phyloP scores from a whole-genome alignment of 2,113 vertebrate species.

The Salvelinus fontinalis region DNA sequence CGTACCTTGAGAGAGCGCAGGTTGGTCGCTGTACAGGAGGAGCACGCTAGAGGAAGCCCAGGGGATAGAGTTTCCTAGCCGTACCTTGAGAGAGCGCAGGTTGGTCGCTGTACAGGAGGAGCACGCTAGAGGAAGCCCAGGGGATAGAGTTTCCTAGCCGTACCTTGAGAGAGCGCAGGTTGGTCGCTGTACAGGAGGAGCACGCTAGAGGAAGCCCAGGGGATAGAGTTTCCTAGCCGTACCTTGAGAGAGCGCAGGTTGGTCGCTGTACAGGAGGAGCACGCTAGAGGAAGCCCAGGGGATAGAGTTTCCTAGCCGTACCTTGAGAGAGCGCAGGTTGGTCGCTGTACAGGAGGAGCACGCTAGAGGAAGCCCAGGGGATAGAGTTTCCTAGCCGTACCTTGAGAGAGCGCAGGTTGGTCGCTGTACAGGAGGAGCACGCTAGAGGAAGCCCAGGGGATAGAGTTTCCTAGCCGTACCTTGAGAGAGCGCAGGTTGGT shows the following conservation, averaged over 20 bases:
- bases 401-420: background rate
- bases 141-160: no score
- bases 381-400: no score
- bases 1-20: background rate
- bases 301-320: no score
- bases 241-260: constrained; percentile 1
- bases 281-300: constrained; percentile 13
- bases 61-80: no score
- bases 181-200: background rate
- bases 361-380: constrained; percentile 14
- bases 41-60: constrained; percentile 9
- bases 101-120: background rate
- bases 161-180: background rate
- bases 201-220: constrained; percentile 9
- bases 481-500: background rate
- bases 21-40: background rate
- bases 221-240: no score
- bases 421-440: background rate
- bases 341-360: background rate
- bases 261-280: background rate
- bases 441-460: constrained; percentile 17
- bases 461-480: no score
- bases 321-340: background rate
- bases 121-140: constrained; percentile 9
- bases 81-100: background rate